A percentile compares a stretch with the other conserved stretches of the same genome.
Evolutionary conservation across 2,888 invertebrate species (phyloP).

Genomic region (Choreutis nemorana): DNA sequence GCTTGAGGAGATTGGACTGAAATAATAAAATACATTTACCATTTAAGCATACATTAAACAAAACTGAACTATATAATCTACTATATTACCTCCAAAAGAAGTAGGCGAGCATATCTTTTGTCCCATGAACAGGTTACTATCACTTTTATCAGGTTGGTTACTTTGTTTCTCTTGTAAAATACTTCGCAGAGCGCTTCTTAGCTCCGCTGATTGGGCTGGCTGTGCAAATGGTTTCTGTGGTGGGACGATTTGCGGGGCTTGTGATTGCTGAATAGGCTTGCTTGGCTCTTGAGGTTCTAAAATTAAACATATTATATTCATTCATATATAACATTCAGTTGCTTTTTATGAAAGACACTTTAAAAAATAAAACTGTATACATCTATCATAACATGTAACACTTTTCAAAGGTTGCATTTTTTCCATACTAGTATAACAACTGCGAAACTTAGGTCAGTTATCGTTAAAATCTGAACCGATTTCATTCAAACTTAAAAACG

Average conservation of each 20-base stretch:
- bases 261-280: conserved; percentile 10
- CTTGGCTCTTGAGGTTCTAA: conserved; percentile 23
- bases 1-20: conserved; percentile 16
- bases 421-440: too few relatives aligned
- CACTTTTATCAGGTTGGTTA: conserved; percentile 19
- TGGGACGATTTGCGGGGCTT: conserved; percentile 4
- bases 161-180: conserved; percentile 31
- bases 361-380: too few relatives aligned
- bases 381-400: too few relatives aligned
- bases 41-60: not conserved
- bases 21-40: not conserved
- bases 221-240: conserved; percentile 13
- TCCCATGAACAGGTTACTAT: conserved; percentile 42
- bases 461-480: too few relatives aligned
- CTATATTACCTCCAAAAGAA: conserved; percentile 33
- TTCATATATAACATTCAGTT: too few relatives aligned
- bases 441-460: too few relatives aligned
- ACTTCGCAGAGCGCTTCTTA: conserved; percentile 36
- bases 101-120: conserved; percentile 50
- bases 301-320: too few relatives aligned
- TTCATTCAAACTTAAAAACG: too few relatives aligned
- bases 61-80: not conserved
- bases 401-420: too few relatives aligned
- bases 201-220: too few relatives aligned
- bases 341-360: too few relatives aligned